Percentiles rank a stretch among this genome's conserved stretches.
Conservation (phyloP, 2,113 vertebrate species). For the Toxotes chatareus region DNA sequence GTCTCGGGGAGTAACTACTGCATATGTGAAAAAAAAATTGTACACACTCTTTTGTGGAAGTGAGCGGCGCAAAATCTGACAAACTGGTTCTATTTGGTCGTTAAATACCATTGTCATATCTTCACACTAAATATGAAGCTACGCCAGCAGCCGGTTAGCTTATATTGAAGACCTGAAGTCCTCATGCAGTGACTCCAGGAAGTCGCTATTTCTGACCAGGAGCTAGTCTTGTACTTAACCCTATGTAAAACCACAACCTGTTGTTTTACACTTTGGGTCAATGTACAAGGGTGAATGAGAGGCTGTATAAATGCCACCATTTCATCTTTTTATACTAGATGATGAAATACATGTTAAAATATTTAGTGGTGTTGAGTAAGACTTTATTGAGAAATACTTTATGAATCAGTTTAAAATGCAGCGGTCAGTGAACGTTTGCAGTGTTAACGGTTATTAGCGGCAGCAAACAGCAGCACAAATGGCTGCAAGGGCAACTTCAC, state of each 20-base stretch:
- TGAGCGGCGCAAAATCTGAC: background rate
- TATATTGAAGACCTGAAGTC: background rate
- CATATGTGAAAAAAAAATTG: background rate
- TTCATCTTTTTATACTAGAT: background rate
- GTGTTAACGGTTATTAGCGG: too few relatives aligned
- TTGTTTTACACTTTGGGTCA: too few relatives aligned
- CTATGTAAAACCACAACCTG: background rate
- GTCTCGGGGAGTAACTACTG: background rate
- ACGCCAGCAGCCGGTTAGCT: background rate
- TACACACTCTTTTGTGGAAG: background rate
- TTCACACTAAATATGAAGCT: background rate
- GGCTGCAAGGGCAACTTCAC: background rate
- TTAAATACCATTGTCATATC: background rate
- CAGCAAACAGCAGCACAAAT: background rate
- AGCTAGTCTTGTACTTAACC: background rate
- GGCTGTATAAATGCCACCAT: background rate
- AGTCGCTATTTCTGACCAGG: too few relatives aligned
- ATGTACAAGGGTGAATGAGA: background rate
- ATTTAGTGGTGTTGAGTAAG: background rate
- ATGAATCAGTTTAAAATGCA: constrained; percentile 16
- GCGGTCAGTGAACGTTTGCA: background rate
- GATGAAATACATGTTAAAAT: constrained; percentile 15
- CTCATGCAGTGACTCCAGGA: background rate
- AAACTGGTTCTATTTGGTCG: background rate
- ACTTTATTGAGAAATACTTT: background rate